Conservation (phyloP, 2,113 vertebrate species). For the Machaerirhynchus nigripectus region DNA sequence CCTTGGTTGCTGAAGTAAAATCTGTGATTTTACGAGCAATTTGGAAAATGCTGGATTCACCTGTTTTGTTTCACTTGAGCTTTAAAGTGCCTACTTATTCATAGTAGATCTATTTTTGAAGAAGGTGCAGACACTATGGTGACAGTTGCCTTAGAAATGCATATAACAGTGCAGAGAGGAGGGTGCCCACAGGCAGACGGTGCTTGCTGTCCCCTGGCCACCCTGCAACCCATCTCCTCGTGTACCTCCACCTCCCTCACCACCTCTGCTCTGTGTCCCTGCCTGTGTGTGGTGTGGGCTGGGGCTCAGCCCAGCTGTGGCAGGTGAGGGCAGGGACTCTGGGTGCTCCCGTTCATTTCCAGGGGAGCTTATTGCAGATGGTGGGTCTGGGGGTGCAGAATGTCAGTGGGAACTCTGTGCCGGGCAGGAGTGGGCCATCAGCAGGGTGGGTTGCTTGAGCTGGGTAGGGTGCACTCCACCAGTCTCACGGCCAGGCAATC, state of each 20-base stretch:
- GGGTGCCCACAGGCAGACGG: rapidly evolving
- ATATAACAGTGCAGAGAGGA: not conserved
- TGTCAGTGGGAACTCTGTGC: not conserved
- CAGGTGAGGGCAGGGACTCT: not conserved
- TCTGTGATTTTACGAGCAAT: not conserved
- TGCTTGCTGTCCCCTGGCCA: not conserved
- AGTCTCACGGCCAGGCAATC: not conserved
- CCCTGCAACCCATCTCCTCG: rapidly evolving
- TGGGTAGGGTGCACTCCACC: not conserved
- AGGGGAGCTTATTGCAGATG: rapidly evolving
- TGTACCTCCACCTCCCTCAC: not conserved
- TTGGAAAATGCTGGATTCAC: not conserved
- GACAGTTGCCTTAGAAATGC: constrained; percentile 55
- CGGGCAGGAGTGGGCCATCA: not conserved
- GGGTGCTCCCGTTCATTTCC: not conserved
- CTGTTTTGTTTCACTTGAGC: not conserved
- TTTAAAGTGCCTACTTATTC: not conserved
- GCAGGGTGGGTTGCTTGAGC: not conserved
- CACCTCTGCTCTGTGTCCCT: not conserved
- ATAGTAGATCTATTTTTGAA: not conserved
- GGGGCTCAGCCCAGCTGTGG: not conserved
- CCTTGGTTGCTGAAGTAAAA: not conserved
- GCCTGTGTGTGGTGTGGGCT: not conserved
- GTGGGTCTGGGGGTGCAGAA: not conserved
- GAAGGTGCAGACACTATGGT: constrained; percentile 10